Evolutionary conservation across 2,113 vertebrate species (phyloP), one percentile per base, ranked within the genome.

Genomic region (Cromileptes altivelis): DNA sequence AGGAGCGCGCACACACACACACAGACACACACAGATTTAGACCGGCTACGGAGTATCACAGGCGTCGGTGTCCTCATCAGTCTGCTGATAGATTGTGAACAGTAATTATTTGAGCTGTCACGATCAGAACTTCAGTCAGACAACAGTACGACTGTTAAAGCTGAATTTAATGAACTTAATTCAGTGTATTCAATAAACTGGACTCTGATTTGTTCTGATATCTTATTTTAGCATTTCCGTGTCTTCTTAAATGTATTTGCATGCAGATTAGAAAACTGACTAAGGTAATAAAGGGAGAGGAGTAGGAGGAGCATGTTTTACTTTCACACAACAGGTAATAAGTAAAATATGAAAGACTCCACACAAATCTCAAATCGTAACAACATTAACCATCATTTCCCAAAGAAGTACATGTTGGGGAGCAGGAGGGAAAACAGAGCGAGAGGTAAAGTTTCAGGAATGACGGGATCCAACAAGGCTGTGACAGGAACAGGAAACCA

Each of bases 391-490:
- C 58, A 21, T 37, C 1, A 27, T 17, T 55, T 47, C 33, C 49
- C 56, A 40, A 0, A 74, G 18, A 33, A 70, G 75, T 3, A 45
- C 15, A 68, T 15, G 30, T 52, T n/a, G 11, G 76, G 40, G 15
- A 12, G 2, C 21, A 80, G 56, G 73, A 73, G 50, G 84, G 50
- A 45, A 40, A 0, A 19, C 12, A 17, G 17, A 64, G 33, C 27
- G 7, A 67, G n/a, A 50, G 64, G 70, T 19, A n/a, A 40, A 67
- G 57, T 13, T 75, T 85, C 0, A 78, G 87, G 85, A 87, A 63
- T 11, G 70, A 47, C 9, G 49, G 80, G 75, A 75, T 57, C 79
- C 82, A 62, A 67, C 62, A 75, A 76, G 80, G 47, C 15, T 53
- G 74, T 0, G 27, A 74, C 50, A 52, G 50, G 23, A 85, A 78